phyloP scores from a whole-genome alignment of 2,797 vertebrate genomes.

The Anabacerthia variegaticeps region DNA sequence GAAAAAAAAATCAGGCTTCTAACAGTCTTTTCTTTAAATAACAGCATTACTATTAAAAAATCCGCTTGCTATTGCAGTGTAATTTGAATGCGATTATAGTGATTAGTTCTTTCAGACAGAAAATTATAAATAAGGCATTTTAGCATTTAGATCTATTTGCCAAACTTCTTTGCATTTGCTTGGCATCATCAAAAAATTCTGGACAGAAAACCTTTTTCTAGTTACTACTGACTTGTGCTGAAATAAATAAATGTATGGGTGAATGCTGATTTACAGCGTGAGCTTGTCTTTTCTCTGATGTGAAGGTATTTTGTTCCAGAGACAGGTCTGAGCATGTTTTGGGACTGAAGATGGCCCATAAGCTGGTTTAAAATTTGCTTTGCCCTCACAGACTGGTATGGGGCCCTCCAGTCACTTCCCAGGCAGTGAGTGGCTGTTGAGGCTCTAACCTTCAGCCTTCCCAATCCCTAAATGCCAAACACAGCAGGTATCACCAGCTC shows the following conservation, averaged over 20 bases:
- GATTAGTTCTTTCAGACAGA: not conserved
- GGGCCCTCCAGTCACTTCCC: not conserved
- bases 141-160: not conserved
- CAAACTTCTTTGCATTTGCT: not conserved
- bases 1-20: not conserved
- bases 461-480: not conserved
- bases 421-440: not conserved
- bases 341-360: not conserved
- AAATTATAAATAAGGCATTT: not conserved
- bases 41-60: not conserved
- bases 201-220: not conserved
- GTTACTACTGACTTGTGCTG: not conserved
- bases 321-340: not conserved
- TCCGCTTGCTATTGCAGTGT: not conserved
- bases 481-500: not conserved
- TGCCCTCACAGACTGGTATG: not conserved
- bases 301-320: not conserved
- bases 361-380: not conserved
- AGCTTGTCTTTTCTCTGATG: not conserved
- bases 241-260: not conserved
- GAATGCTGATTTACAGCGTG: not conserved
- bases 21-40: not conserved
- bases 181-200: not conserved
- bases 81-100: slow-evolving; percentile 19
- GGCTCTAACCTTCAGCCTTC: not conserved